Evolutionary conservation across 2,888 invertebrate species (phyloP).

Genomic region (Scaptomyza cyrtandrae): DNA sequence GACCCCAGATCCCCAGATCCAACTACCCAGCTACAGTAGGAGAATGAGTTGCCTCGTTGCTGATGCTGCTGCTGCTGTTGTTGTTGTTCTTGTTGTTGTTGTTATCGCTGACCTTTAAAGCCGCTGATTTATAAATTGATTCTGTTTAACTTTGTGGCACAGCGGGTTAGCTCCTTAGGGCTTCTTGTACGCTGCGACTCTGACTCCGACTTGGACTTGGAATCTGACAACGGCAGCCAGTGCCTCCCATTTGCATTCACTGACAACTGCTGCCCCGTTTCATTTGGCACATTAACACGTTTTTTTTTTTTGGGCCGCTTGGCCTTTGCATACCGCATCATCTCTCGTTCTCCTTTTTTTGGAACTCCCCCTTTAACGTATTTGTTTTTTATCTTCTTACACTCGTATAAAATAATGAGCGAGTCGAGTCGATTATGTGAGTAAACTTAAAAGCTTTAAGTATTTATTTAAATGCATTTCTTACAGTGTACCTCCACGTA

Average conservation of each 20-base stretch:
- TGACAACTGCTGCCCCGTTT: slow-evolving; percentile 58
- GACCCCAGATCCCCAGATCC: slow-evolving; percentile 42
- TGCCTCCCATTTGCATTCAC: slow-evolving; percentile 34
- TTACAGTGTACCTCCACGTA: neutral
- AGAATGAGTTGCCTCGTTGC: slow-evolving; percentile 17
- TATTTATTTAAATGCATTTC: neutral
- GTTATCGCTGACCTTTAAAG: slow-evolving; percentile 81
- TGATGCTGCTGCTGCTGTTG: slow-evolving; percentile 48
- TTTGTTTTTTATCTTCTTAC: neutral
- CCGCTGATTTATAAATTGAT: slow-evolving; percentile 84
- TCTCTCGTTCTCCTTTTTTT: neutral
- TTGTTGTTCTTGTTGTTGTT: slow-evolving; percentile 54
- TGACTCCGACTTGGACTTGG: slow-evolving; percentile 3
- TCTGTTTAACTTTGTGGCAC: slow-evolving; percentile 82
- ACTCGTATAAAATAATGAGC: neutral
- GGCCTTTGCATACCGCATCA: neutral
- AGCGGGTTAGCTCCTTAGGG: slow-evolving; percentile 74
- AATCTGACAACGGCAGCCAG: slow-evolving; percentile 19
- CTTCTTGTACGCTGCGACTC: slow-evolving; percentile 45
- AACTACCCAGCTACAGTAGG: slow-evolving; percentile 34
- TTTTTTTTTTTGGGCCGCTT: slow-evolving; percentile 5
- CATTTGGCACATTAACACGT: slow-evolving; percentile 79
- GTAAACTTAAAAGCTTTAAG: no score
- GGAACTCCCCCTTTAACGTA: neutral
- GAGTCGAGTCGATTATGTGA: neutral